These are phyloP conservation scores for Setophaga coronata DNA, from an alignment of 2,113 vertebrate genomes.

Conservation along the genomic window DNA sequence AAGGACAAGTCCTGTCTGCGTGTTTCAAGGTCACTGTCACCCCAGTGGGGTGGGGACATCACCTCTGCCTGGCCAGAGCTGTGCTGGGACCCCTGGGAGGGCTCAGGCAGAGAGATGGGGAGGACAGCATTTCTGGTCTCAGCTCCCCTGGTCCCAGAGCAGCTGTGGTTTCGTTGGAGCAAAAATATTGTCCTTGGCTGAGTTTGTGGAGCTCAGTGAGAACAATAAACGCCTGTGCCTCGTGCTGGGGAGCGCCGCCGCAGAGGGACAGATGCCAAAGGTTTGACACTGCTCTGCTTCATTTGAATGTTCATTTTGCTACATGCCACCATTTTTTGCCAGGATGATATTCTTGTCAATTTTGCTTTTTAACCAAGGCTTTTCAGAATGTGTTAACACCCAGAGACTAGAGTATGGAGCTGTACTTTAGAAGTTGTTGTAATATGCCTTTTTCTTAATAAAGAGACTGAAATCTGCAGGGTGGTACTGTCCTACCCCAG, in stretches of 20 bases:
- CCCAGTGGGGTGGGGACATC: background rate
- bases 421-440: conserved; percentile 56
- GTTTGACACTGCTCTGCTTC: background rate
- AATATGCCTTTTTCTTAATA: conserved; percentile 75
- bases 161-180: background rate
- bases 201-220: background rate
- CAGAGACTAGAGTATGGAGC: conserved; percentile 53
- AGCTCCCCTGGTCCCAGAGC: background rate
- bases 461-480: conserved; percentile 42
- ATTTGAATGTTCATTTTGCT: background rate
- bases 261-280: background rate
- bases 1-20: rapidly evolving
- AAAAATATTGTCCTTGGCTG: background rate
- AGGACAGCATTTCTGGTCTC: background rate
- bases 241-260: background rate
- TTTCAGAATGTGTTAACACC: conserved; percentile 31
- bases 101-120: background rate
- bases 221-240: background rate
- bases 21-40: background rate
- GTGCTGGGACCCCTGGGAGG: background rate
- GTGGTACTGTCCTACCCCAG: background rate
- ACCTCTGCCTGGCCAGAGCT: background rate
- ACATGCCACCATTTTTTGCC: background rate
- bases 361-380: conserved; percentile 72
- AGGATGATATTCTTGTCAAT: background rate